Evolutionary conservation across 1,140 invertebrate species (phyloP), one percentile per base, ranked within the genome.

Genomic region (Heliconius himera): DNA sequence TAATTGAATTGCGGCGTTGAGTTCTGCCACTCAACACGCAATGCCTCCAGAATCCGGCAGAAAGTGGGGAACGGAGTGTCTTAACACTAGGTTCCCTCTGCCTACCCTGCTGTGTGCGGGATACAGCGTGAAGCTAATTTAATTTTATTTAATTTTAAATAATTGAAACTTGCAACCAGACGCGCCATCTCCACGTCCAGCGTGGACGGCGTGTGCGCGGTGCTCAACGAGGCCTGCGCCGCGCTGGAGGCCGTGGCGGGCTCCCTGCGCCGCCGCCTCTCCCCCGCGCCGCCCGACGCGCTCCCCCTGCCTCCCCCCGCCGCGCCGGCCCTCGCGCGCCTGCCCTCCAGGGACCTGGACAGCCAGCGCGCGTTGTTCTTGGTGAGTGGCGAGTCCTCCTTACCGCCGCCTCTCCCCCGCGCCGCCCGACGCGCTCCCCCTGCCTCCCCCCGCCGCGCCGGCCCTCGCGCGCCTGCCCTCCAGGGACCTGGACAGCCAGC

Each of bases 181-280:
- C 96, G 99, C 78, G 97, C 98, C 22, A 96, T 99, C 74, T 97
- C 97, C 9, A 99, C 97, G 87, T 97, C 97, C 84, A 99, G 97
- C 89, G 96, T 99, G 70, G 99, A 99, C 93, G 99, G 98, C 56
- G 97, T 98, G 70, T 99, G 99, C 95, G 99, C 98, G 46, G 98
- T 99, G 85, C 96, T 99, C 4, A 99, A 99, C 93, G 99, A 99
- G 95, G 98, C 97, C 1, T 97, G 97, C 86, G 96, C 97, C 2
- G 96, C 98, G 71, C 94, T 99, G 41, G 99, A 99, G 95, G 11
- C 97, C 97, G 75, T 97, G 98, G 84, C 98, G 98, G 90, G 96
- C 22, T 96, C 96, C 46, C 95, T 99, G 33, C 96, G 97, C 76
- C 95, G 95, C 29, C 96, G 97, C 70, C 93, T 99, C 29, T 96